These are phyloP conservation scores for Hemichromis elongatus DNA, from an alignment of 2,113 vertebrate species.

Conservation along the genomic window DNA sequence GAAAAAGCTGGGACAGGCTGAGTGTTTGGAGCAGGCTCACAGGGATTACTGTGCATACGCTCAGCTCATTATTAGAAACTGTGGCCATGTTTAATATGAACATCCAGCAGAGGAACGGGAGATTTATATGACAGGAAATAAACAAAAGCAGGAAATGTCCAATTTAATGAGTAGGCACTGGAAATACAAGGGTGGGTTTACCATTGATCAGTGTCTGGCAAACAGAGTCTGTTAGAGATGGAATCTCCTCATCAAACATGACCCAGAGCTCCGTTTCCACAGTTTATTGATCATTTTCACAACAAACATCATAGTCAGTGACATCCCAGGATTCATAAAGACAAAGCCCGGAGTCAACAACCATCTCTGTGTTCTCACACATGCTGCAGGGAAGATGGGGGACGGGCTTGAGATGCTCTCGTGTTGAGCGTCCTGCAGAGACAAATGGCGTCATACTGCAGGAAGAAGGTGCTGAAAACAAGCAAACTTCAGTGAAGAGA, in stretches of 20 bases:
- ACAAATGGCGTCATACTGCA: not conserved
- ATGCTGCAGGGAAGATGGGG: not conserved
- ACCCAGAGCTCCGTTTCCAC: not conserved
- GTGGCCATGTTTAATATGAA: not conserved
- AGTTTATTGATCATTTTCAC: not conserved
- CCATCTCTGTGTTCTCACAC: not conserved
- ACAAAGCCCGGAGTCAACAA: not conserved
- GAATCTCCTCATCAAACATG: not conserved
- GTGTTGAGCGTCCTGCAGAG: fast-evolving
- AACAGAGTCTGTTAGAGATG: not conserved
- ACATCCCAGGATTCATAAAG: not conserved
- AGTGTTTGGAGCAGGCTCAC: not conserved
- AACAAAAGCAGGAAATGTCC: not conserved
- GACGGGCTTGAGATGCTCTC: not conserved
- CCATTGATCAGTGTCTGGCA: not conserved
- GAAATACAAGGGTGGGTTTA: not conserved
- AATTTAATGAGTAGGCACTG: not conserved
- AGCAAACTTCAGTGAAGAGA: not conserved
- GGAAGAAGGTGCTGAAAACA: not conserved
- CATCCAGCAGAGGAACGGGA: not conserved
- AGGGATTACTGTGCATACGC: not conserved
- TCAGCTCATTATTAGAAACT: not conserved
- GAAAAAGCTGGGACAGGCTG: not conserved
- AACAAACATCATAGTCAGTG: not conserved
- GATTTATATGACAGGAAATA: not conserved